These are phyloP conservation scores for Temnopleurus reevesii DNA, from an alignment of 53 echinoderm and acorn worm species.

Conservation along the genomic window DNA sequence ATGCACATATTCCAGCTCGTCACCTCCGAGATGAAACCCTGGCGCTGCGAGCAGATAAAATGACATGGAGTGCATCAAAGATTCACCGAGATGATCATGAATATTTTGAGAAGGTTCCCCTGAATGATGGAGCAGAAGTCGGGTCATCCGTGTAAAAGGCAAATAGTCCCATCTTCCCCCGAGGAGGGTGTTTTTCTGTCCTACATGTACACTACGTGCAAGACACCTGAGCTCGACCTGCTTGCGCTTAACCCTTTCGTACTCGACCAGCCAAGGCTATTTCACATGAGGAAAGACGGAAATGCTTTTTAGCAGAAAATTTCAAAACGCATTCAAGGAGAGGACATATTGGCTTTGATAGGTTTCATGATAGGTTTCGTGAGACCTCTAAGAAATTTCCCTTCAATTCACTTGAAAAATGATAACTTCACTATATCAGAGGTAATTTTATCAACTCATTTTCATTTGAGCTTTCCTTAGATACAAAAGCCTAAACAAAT, in stretches of 20 bases:
- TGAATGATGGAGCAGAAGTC: slow-evolving; percentile 26
- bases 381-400: no score
- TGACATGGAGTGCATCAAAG: slow-evolving; percentile 2
- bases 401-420: no score
- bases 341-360: no score
- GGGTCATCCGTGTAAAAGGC: slow-evolving; percentile 19
- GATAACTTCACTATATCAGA: no score
- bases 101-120: slow-evolving; percentile 9
- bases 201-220: neutral
- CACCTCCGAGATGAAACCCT: neutral
- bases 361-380: no score
- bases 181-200: neutral
- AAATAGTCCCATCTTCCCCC: neutral
- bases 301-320: no score
- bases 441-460: no score
- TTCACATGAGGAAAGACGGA: no score
- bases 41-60: neutral
- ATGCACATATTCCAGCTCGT: neutral
- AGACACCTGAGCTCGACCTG: neutral
- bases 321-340: no score
- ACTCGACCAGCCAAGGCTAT: neutral
- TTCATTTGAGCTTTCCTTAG: no score
- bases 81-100: slow-evolving; percentile 1
- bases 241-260: neutral
- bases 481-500: no score